Base-by-base conservation (phyloP, 2,113 vertebrate species). In the Labeo rohita region DNA sequence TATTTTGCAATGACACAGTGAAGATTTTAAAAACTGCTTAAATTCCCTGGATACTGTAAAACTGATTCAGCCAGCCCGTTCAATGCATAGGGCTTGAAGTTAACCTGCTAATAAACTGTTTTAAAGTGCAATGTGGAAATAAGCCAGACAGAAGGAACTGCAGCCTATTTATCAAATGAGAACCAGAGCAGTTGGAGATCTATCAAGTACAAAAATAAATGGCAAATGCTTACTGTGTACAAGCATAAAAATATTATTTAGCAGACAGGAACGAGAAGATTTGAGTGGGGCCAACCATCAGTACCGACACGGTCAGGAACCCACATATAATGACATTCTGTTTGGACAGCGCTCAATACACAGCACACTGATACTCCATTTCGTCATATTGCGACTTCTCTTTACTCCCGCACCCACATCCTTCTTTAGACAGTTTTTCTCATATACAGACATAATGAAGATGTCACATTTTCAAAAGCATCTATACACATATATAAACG, bases 121-220 rank as follows among this genome's bases (percentile, higher is more conserved):
- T 36, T 87, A 89, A 89, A 89, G 88, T 89, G 88, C 88, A 50
- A 79, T 84, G 74, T 52, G 77, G 79, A 85, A 36, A 63, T 61
- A 54, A 34, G 56, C 47, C 28, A 43, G 36, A 79, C 23, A 18
- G 7, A 50, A 21, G 11, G 23, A 59, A 47, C 5, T 7, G 21
- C 76, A 11, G 13, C 66, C 21, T 56, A 61, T 78, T 76, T 23
- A 59, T 49, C 52, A 68, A 66, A 76, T 47, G 47, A 83, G 70
- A 78, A 83, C 23, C 45, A 82, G 54, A 84, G 59, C 49, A 6
- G 73, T 54, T 63, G 47, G 83, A 79, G 77, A 90, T 85, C 86
- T 72, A 83, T 56, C 21, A 65, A 86, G 87, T 91, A 90, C 73
- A 89, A 90, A 91, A 91, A 91, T 91, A 90, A 89, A 80, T 68